Evolutionary conservation across 2,797 vertebrate species (phyloP).

Genomic region (Sandelia bainsii): DNA sequence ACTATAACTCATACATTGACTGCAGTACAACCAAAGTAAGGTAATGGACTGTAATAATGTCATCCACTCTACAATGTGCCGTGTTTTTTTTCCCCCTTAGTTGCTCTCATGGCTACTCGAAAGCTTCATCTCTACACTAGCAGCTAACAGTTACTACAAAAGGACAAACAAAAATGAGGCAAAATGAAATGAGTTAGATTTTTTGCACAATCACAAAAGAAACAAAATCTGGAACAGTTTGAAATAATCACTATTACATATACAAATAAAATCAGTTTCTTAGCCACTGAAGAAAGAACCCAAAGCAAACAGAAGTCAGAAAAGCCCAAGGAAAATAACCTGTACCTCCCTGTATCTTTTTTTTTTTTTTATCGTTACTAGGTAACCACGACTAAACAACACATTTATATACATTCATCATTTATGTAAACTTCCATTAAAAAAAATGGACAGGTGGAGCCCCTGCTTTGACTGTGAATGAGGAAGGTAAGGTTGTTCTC

Average conservation of each 20-base stretch:
- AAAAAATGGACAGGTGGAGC: no score
- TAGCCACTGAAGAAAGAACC: neutral
- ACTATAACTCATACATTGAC: slow-evolving; percentile 52
- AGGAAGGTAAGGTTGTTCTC: no score
- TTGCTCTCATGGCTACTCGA: slow-evolving; percentile 23
- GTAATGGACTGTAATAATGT: slow-evolving; percentile 66
- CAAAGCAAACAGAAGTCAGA: neutral
- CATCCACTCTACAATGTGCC: slow-evolving; percentile 37
- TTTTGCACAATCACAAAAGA: neutral
- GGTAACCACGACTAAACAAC: no score
- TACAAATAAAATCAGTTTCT: neutral
- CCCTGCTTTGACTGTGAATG: no score
- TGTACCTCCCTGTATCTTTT: no score
- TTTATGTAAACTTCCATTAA: no score
- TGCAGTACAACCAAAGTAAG: slow-evolving; percentile 51
- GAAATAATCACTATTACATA: neutral
- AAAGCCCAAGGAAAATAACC: neutral
- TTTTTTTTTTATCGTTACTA: no score
- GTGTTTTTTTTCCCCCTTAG: slow-evolving; percentile 42
- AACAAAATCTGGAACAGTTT: neutral
- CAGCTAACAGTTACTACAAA: neutral
- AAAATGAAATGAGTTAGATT: neutral
- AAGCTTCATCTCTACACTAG: slow-evolving; percentile 13
- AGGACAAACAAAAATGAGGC: neutral
- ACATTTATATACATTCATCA: no score